These are phyloP conservation scores for Callopanchax toddi DNA, from an alignment of 2,113 vertebrate species.

Conservation along the genomic window DNA sequence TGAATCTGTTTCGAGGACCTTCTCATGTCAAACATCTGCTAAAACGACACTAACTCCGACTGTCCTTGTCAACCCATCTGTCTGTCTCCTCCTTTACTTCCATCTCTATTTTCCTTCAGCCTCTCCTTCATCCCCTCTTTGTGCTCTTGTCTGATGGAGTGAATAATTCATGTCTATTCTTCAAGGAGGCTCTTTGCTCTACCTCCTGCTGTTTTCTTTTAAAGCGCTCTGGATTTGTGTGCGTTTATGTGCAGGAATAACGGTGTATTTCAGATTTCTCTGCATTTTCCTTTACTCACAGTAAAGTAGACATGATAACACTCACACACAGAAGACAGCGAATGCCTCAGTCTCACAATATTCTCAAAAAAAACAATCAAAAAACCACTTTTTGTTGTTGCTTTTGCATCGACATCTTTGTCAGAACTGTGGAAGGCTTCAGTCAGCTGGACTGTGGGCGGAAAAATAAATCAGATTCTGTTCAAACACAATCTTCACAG, in stretches of 20 bases:
- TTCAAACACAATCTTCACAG: no score
- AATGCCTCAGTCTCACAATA: background rate
- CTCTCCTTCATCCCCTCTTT: constrained; percentile 30
- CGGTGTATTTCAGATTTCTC: constrained; percentile 16
- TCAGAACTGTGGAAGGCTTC: no score
- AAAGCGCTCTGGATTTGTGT: constrained; percentile 46
- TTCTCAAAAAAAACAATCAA: no score
- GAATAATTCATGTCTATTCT: constrained; percentile 74
- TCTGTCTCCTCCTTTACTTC: constrained; percentile 43
- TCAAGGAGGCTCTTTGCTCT: constrained; percentile 68
- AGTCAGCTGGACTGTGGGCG: no score
- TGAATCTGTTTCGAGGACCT: constrained; percentile 16
- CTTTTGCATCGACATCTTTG: background rate
- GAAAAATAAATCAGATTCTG: no score
- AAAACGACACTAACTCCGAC: constrained; percentile 39
- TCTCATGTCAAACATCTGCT: background rate
- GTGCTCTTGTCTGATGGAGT: constrained; percentile 60
- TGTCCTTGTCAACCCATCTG: constrained; percentile 54
- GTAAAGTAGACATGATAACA: background rate
- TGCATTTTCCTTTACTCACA: constrained; percentile 3
- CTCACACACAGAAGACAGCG: background rate
- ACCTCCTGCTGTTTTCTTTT: constrained; percentile 52
- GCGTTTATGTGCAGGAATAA: constrained; percentile 13
- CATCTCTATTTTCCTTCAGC: constrained; percentile 32
- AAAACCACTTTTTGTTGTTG: no score